Evolutionary conservation across 1,140 invertebrate species (phyloP).

Genomic region (Pseudomyrmex cubaensis): DNA sequence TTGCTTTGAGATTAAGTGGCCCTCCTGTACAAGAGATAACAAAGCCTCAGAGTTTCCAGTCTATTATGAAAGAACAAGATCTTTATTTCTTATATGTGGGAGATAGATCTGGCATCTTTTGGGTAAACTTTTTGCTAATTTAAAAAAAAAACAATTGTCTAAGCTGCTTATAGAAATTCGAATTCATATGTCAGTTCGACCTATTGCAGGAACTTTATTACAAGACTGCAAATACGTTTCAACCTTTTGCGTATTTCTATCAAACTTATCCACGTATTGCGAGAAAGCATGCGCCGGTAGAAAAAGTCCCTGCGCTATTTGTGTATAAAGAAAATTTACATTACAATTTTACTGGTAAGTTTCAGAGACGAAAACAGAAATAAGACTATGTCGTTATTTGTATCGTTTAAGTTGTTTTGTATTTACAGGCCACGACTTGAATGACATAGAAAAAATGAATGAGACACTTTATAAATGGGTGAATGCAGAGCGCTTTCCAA

Average conservation of each 20-base stretch:
- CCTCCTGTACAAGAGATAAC: slow-evolving; percentile 93
- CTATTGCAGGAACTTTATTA: slow-evolving; percentile 89
- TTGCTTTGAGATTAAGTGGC: slow-evolving; percentile 95
- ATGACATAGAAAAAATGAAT: slow-evolving; percentile 87
- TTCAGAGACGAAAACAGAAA: slow-evolving; percentile 2
- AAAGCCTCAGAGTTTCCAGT: slow-evolving; percentile 91
- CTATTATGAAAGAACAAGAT: slow-evolving; percentile 90
- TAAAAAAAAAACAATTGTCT: slow-evolving; percentile 3
- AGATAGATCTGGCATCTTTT: slow-evolving; percentile 90
- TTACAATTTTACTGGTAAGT: slow-evolving; percentile 89
- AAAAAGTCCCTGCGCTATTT: slow-evolving; percentile 90
- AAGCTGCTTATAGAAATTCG: not conserved
- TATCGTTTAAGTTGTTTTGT: slow-evolving; percentile 23
- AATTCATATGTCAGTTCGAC: slow-evolving; percentile 2
- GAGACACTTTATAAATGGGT: slow-evolving; percentile 93
- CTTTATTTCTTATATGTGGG: slow-evolving; percentile 96
- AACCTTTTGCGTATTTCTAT: slow-evolving; percentile 95
- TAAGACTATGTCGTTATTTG: slow-evolving; percentile 27
- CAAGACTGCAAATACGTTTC: slow-evolving; percentile 90
- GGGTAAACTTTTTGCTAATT: slow-evolving; percentile 86
- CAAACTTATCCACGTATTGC: slow-evolving; percentile 89
- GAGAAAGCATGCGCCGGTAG: slow-evolving; percentile 88
- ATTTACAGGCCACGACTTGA: slow-evolving; percentile 82
- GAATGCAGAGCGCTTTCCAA: slow-evolving; percentile 94
- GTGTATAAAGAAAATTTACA: slow-evolving; percentile 93